Percentiles rank a stretch among this genome's conserved stretches.
Evolutionary conservation across 2,113 vertebrate species (phyloP).

Genomic region (Motacilla alba): DNA sequence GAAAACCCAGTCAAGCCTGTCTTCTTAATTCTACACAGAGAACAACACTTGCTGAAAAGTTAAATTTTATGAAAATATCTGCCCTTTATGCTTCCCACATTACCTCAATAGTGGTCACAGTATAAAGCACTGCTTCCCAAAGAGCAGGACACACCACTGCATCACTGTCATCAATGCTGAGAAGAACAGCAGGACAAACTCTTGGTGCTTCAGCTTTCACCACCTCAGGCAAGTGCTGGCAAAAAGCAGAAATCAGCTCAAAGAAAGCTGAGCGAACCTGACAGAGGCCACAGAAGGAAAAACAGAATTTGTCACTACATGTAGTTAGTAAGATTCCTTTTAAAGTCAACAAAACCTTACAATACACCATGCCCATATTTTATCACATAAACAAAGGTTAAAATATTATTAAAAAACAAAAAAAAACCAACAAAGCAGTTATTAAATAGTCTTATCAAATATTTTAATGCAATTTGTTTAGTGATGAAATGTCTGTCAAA

Average conservation of each 20-base stretch:
- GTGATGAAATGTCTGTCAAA: background rate
- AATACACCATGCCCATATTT: fast-evolving
- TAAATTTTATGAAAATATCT: background rate
- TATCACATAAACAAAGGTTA: background rate
- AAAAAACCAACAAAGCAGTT: background rate
- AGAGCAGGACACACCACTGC: slow-evolving; percentile 88
- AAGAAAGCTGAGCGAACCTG: slow-evolving; percentile 94
- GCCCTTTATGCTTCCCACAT: background rate
- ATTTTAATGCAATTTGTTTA: background rate
- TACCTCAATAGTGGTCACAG: slow-evolving; percentile 84
- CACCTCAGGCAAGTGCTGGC: slow-evolving; percentile 80
- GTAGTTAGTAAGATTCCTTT: background rate
- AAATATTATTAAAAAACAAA: background rate
- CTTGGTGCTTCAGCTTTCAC: slow-evolving; percentile 81
- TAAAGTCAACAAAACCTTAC: background rate
- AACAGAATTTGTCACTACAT: background rate
- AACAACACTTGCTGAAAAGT: background rate
- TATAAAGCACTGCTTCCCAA: slow-evolving; percentile 91
- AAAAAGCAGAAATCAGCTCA: slow-evolving; percentile 85
- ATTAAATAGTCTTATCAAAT: background rate
- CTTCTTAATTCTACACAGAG: background rate
- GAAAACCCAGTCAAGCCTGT: background rate
- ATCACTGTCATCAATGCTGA: slow-evolving; percentile 91
- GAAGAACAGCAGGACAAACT: slow-evolving; percentile 85
- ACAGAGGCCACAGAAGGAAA: background rate